A percentile compares a stretch with the other conserved stretches of the same genome.
Conservation (phyloP, 2,113 vertebrate species). For the Strix aluco region DNA sequence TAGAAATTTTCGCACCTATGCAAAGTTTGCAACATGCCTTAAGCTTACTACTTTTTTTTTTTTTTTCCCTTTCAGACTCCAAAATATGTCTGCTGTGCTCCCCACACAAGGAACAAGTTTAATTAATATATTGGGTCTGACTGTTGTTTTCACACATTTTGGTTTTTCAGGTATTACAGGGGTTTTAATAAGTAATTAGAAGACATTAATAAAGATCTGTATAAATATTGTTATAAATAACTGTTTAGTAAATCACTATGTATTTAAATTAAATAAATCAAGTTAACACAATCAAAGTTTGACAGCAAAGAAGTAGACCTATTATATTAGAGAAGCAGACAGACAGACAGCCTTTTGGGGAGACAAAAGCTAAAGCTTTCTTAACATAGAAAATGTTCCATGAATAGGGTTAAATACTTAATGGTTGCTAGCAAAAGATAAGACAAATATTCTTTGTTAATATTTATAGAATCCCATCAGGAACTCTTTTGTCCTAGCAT, state of each 20-base stretch:
- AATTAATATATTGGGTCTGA: not conserved
- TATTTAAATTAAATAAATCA: slow-evolving; percentile 10
- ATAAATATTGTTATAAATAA: slow-evolving; percentile 6
- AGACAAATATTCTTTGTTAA: slow-evolving; percentile 74
- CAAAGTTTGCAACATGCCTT: not conserved
- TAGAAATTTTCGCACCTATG: not conserved
- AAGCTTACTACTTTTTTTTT: not conserved
- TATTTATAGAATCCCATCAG: slow-evolving; percentile 64
- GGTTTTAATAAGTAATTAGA: not conserved
- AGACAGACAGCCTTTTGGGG: slow-evolving; percentile 43
- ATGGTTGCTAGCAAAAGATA: slow-evolving; percentile 66
- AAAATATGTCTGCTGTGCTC: not conserved
- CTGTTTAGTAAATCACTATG: not conserved
- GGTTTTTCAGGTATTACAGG: not conserved
- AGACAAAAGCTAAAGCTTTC: slow-evolving; percentile 56
- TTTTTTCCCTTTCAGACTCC: not conserved
- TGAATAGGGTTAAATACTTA: slow-evolving; percentile 63
- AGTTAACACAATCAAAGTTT: slow-evolving; percentile 6
- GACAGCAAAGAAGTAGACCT: not conserved
- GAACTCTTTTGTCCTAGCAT: slow-evolving; percentile 58
- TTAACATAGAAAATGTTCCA: slow-evolving; percentile 46
- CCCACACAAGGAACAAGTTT: not conserved
- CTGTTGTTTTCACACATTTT: not conserved
- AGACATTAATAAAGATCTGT: not conserved
- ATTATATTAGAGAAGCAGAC: not conserved